Evolutionary conservation across 2,113 vertebrate species (phyloP).

Genomic region (Mohoua ochrocephala): DNA sequence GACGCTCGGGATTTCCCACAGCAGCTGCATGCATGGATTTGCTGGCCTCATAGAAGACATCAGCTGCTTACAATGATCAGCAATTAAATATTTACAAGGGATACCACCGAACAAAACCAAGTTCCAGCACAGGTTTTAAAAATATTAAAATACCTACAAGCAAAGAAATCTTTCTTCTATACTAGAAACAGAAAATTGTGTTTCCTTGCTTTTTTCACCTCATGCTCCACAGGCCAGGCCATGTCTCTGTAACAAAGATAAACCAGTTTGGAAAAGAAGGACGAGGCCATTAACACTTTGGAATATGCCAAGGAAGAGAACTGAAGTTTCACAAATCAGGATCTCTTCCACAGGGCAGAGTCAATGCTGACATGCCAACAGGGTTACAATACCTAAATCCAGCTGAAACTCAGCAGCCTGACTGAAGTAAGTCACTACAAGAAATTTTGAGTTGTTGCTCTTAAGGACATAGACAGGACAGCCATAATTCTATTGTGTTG

Average conservation of each 20-base stretch:
- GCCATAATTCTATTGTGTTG: not conserved
- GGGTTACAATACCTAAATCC: not conserved
- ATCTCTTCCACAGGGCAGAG: not conserved
- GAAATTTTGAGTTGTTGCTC: not conserved
- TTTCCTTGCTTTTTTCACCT: not conserved
- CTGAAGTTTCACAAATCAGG: not conserved
- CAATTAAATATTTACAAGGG: not conserved
- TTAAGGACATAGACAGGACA: not conserved
- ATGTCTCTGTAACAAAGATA: not conserved
- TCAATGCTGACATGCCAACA: not conserved
- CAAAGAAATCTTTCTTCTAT: not conserved
- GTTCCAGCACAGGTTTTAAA: fast-evolving
- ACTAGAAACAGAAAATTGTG: not conserved
- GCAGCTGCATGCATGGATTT: not conserved
- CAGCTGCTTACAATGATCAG: not conserved
- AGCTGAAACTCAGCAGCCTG: not conserved
- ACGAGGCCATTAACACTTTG: not conserved
- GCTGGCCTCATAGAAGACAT: not conserved
- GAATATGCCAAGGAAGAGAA: not conserved
- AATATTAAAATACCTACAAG: not conserved
- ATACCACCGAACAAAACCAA: not conserved
- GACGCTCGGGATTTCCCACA: not conserved
- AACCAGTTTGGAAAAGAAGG: not conserved
- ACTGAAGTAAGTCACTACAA: not conserved
- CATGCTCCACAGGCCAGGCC: not conserved